Conservation (phyloP, 2,888 invertebrate species). For the Ferrisia virgata region DNA sequence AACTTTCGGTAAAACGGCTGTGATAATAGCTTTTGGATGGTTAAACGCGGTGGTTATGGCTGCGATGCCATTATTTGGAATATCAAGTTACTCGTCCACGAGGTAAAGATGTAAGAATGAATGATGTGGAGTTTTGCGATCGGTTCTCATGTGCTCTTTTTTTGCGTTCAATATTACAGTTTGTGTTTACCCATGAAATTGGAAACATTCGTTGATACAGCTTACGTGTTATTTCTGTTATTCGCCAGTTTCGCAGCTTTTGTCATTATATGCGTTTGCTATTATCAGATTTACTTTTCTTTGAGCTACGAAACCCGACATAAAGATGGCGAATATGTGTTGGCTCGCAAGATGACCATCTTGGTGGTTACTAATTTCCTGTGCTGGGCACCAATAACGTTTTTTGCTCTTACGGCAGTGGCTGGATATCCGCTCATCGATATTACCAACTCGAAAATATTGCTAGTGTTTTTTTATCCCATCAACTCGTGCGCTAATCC, state of each 20-base stretch:
- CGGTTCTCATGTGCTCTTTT: neutral
- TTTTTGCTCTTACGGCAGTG: conserved; percentile 81
- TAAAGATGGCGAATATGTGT: conserved; percentile 65
- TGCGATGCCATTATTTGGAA: conserved; percentile 72
- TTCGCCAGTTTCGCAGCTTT: conserved; percentile 77
- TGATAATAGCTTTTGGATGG: conserved; percentile 78
- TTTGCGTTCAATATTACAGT: conserved; percentile 54
- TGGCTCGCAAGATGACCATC: conserved; percentile 88
- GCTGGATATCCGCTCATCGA: conserved; percentile 80
- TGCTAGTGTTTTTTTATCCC: conserved; percentile 86
- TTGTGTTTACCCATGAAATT: conserved; percentile 88
- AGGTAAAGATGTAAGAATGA: conserved; percentile 55
- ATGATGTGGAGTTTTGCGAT: neutral
- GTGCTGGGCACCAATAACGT: conserved; percentile 84
- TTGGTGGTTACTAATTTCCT: conserved; percentile 78
- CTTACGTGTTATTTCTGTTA: conserved; percentile 72
- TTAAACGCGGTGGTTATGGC: conserved; percentile 73
- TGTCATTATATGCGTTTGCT: conserved; percentile 77
- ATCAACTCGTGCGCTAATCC: conserved; percentile 90
- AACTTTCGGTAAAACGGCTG: conserved; percentile 67
- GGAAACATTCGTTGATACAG: conserved; percentile 64
- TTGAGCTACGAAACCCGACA: conserved; percentile 57
- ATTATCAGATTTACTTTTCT: conserved; percentile 80
- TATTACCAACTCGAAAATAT: conserved; percentile 74
- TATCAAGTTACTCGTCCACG: conserved; percentile 85